A percentile compares a stretch with the other conserved stretches of the same genome.
Evolutionary conservation across 2,113 vertebrate genomes (phyloP).

Genomic region (Anolis sagrei): DNA sequence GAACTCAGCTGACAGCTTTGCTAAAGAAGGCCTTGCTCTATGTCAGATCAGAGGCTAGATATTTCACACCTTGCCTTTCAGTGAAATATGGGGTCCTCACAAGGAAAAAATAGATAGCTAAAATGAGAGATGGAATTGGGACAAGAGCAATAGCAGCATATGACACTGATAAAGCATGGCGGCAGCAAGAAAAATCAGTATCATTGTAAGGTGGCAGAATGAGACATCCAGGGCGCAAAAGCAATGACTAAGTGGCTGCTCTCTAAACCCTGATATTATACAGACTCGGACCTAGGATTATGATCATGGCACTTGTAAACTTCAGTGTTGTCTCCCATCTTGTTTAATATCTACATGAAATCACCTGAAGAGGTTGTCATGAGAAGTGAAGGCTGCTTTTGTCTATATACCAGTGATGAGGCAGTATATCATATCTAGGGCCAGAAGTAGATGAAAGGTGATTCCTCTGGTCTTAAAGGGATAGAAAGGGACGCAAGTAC

Average conservation of each 20-base stretch:
- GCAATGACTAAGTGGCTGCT: background rate
- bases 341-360: background rate
- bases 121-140: background rate
- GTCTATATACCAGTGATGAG: background rate
- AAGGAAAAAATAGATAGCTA: background rate
- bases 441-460: no score
- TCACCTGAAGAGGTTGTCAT: background rate
- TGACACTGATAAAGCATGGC: background rate
- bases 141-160: background rate
- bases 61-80: background rate
- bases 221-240: background rate
- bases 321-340: background rate
- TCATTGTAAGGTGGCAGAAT: background rate
- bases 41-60: background rate
- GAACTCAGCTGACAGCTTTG: constrained; percentile 15
- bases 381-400: background rate
- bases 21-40: background rate
- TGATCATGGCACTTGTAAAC: background rate
- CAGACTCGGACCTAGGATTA: background rate
- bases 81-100: background rate
- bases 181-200: background rate
- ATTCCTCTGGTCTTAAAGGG: no score
- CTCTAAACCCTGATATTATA: background rate
- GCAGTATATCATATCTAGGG: background rate
- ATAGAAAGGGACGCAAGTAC: no score